Conservation (phyloP, 2,888 invertebrate species). For the Sminthurides aquaticus region DNA sequence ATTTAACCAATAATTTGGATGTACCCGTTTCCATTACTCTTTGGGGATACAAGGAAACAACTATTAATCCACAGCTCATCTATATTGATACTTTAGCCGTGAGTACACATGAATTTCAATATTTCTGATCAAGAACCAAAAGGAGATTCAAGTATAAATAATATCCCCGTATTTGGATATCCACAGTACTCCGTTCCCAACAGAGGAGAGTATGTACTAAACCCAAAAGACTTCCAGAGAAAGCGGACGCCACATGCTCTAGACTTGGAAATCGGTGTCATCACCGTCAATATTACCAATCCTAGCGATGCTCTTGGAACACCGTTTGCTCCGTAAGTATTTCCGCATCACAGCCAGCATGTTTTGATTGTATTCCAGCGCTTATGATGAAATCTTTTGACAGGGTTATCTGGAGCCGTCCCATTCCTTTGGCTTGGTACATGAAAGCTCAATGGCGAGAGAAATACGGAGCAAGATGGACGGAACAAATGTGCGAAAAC, state of each 20-base stretch:
- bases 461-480: slow-evolving; percentile 72
- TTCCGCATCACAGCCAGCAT: too few species aligned
- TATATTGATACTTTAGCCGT: slow-evolving; percentile 57
- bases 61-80: slow-evolving; percentile 69
- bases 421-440: slow-evolving; percentile 89
- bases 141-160: slow-evolving; percentile 1
- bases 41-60: slow-evolving; percentile 83
- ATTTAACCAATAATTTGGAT: slow-evolving; percentile 72
- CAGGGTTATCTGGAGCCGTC: slow-evolving; percentile 79
- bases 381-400: too few species aligned
- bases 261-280: slow-evolving; percentile 76
- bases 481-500: slow-evolving; percentile 72
- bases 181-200: slow-evolving; percentile 52
- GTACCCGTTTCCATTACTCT: slow-evolving; percentile 71
- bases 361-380: too few species aligned
- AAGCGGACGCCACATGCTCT: slow-evolving; percentile 56
- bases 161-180: neutral
- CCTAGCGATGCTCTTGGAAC: slow-evolving; percentile 61
- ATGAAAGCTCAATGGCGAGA: slow-evolving; percentile 82
- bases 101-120: slow-evolving; percentile 16
- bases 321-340: slow-evolving; percentile 65
- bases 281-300: slow-evolving; percentile 75
- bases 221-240: slow-evolving; percentile 63
- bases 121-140: neutral
- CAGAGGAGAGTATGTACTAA: slow-evolving; percentile 64